Base-by-base conservation (phyloP, 1,140 invertebrate genomes). In the Cyrtorhinus lividipennis region DNA sequence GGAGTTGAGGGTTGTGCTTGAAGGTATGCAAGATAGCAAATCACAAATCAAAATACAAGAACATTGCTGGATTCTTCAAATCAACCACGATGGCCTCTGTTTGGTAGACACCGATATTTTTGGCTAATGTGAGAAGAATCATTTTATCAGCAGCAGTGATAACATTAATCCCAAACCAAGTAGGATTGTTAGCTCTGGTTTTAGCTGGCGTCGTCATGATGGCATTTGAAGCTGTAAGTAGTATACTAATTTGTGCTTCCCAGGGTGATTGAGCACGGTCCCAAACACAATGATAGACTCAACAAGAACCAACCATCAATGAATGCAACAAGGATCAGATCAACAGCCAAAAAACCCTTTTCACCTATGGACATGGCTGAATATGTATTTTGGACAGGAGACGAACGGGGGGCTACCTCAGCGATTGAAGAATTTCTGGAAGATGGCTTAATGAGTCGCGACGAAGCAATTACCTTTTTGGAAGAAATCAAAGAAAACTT, bases 351-450 rank as follows among this genome's bases (percentile, higher is more conserved):
- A 20, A 53, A 22, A 53, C 82, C 83, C 63, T 83, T 83, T 65
- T 81, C 82, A 0, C 81, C 83, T 1, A 71, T 83, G 56, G 83
- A 85, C 66, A 83, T 85, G 80, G 86, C 86, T 0, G 83, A 86
- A 67, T 88, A 88, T 64, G 81, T 88, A 1, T 86, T 85, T 68
- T 86, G 83, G 82, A 87, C 84, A 2, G 84, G 84, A 3, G 85
- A 88, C 72, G 84, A 87, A 69, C 80, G 80, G 48, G 83, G 85
- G 1, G 85, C 87, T 0, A 84, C 84, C 1, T 70, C 80, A 1
- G 84, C 85, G 18, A 81, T 87, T 38, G 82, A 86, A 68, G 83
- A 86, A 65, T 82, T 86, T 62, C 76, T 88, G 2, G 78, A 83
- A 67, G 82, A 84, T 64, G 83, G 83, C 10, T 67, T 86, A 83